Evolutionary conservation across 2,888 invertebrate species (phyloP).

Genomic region (Coleophora deauratella): DNA sequence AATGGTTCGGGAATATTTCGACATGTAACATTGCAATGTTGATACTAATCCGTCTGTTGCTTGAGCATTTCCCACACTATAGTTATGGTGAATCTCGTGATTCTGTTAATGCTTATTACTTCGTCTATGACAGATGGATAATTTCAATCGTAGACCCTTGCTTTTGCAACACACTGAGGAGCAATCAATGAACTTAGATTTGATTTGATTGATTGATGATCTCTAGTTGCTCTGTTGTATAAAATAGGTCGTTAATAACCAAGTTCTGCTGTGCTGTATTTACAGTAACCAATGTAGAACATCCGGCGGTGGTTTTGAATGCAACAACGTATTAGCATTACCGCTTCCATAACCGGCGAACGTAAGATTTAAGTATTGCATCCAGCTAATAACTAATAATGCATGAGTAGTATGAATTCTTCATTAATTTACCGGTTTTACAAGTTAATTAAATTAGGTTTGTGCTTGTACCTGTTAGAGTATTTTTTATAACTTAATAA

Average conservation of each 20-base stretch:
- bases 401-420: too few species aligned
- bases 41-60: constrained; percentile 29
- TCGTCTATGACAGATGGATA: constrained; percentile 28
- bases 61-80: constrained; percentile 42
- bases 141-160: constrained; percentile 20
- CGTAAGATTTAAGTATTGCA: constrained; percentile 2
- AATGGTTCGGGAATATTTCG: constrained; percentile 31
- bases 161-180: constrained; percentile 37
- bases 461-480: too few species aligned
- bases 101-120: constrained; percentile 15
- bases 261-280: constrained; percentile 24
- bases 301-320: constrained; percentile 19
- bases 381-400: background rate
- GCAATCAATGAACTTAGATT: constrained; percentile 32
- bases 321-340: constrained; percentile 7
- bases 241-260: constrained; percentile 44
- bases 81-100: constrained; percentile 39
- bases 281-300: constrained; percentile 16
- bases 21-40: constrained; percentile 35
- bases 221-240: constrained; percentile 28
- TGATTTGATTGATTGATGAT: constrained; percentile 45
- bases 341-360: background rate
- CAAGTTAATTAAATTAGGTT: too few species aligned
- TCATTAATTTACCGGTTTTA: too few species aligned
- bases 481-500: too few species aligned